These are phyloP conservation scores for Corythaeola cristata DNA, from an alignment of 2,113 vertebrate genomes.

Conservation along the genomic window DNA sequence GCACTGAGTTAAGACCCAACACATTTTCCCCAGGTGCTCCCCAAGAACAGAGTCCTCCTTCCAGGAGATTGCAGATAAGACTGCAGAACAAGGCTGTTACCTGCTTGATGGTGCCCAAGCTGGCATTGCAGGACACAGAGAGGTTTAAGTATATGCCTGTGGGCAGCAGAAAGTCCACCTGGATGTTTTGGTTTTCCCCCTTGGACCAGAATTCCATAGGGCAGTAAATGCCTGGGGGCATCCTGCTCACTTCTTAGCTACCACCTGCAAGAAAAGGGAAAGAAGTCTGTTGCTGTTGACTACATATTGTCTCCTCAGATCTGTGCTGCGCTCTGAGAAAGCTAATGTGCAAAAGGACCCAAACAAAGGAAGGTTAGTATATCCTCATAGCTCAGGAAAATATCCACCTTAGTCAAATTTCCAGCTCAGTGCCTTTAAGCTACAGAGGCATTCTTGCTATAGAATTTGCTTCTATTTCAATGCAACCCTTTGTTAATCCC, in stretches of 20 bases:
- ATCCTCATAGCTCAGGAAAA: neutral
- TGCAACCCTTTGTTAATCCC: neutral
- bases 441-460: neutral
- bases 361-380: neutral
- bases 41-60: neutral
- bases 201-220: constrained; percentile 92
- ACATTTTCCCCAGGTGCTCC: neutral
- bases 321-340: neutral
- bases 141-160: constrained; percentile 95
- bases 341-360: neutral
- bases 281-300: neutral
- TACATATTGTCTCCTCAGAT: neutral
- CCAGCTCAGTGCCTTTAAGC: neutral
- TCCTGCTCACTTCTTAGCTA: constrained; percentile 83
- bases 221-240: constrained; percentile 95
- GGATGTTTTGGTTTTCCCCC: constrained; percentile 84
- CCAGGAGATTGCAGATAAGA: neutral
- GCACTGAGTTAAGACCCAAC: neutral
- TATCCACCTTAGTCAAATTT: neutral
- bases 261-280: constrained; percentile 70
- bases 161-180: constrained; percentile 93
- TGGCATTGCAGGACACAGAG: constrained; percentile 86
- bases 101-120: constrained; percentile 90
- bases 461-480: neutral
- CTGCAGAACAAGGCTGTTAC: constrained; percentile 59